These are phyloP conservation scores for Metridium senile DNA, from an alignment of 92 coral and sea anemone species.

Conservation along the genomic window DNA sequence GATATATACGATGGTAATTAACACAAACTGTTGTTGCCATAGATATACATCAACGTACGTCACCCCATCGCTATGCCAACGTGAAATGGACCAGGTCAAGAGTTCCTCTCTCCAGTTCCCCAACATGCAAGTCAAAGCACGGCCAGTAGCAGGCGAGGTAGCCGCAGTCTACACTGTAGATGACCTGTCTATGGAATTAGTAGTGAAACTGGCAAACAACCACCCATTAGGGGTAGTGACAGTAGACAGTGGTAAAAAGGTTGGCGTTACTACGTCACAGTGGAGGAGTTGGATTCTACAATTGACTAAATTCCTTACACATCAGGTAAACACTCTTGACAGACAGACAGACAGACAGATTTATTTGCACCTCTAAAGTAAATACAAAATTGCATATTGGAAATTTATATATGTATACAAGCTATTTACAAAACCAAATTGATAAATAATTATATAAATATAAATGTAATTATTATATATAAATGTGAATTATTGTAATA, in stretches of 20 bases:
- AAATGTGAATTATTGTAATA: too few relatives aligned
- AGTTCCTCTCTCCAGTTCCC: slow-evolving; percentile 72
- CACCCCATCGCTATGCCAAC: slow-evolving; percentile 83
- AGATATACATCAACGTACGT: slow-evolving; percentile 83
- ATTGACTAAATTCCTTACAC: slow-evolving; percentile 92
- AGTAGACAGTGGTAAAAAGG: slow-evolving; percentile 88
- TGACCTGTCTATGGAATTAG: slow-evolving; percentile 94
- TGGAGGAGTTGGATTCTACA: slow-evolving; percentile 99
- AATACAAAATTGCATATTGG: too few relatives aligned
- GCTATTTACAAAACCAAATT: too few relatives aligned
- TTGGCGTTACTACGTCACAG: slow-evolving; percentile 85
- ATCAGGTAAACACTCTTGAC: slow-evolving; percentile 62
- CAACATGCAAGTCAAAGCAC: slow-evolving; percentile 91
- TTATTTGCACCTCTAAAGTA: too few relatives aligned
- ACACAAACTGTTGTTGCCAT: neutral
- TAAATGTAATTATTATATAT: too few relatives aligned
- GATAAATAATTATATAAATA: neutral
- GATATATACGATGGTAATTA: neutral
- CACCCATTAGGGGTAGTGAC: slow-evolving; percentile 95
- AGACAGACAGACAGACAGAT: neutral
- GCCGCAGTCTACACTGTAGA: slow-evolving; percentile 95
- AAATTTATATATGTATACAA: too few relatives aligned
- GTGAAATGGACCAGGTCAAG: slow-evolving; percentile 89
- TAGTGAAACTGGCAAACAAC: slow-evolving; percentile 89
- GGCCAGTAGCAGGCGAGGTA: slow-evolving; percentile 98